These are phyloP conservation scores for Pampusana beccarii DNA, from an alignment of 2,113 vertebrate genomes.

Conservation along the genomic window DNA sequence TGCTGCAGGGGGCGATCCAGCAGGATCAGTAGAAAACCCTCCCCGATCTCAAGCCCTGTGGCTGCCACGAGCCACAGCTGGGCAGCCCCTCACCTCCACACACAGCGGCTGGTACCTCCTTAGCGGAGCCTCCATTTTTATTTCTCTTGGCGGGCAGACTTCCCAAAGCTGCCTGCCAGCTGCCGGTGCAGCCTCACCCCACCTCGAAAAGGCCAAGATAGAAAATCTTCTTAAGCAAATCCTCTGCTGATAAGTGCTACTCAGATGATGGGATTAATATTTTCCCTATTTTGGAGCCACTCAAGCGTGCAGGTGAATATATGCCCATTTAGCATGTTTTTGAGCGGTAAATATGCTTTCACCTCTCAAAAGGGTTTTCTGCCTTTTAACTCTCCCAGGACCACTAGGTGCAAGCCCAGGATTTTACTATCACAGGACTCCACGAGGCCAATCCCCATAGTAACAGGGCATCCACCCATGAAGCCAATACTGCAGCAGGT, in stretches of 20 bases:
- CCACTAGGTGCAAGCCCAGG: neutral
- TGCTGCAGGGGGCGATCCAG: accelerated
- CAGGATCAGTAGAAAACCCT: neutral
- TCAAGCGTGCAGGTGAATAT: constrained; percentile 23
- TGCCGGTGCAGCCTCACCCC: neutral
- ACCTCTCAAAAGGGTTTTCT: neutral
- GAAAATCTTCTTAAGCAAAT: constrained; percentile 49
- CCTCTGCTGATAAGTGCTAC: constrained; percentile 39
- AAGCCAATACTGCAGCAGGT: constrained; percentile 1
- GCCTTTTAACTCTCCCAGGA: constrained; percentile 38
- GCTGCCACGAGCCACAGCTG: accelerated
- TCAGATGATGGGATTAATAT: constrained; percentile 46
- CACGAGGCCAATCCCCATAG: constrained; percentile 15
- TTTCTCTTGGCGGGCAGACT: neutral
- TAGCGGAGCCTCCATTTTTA: neutral
- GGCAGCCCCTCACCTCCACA: accelerated
- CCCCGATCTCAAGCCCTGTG: neutral
- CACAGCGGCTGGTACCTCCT: neutral
- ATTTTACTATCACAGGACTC: neutral
- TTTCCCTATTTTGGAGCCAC: neutral
- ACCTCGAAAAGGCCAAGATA: constrained; percentile 1
- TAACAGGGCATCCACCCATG: neutral
- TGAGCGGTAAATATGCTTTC: neutral
- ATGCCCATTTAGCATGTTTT: constrained; percentile 14
- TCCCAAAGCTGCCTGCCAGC: neutral